Base-by-base conservation (phyloP, 2,888 invertebrate genomes). In the Acholoe squamosa region DNA sequence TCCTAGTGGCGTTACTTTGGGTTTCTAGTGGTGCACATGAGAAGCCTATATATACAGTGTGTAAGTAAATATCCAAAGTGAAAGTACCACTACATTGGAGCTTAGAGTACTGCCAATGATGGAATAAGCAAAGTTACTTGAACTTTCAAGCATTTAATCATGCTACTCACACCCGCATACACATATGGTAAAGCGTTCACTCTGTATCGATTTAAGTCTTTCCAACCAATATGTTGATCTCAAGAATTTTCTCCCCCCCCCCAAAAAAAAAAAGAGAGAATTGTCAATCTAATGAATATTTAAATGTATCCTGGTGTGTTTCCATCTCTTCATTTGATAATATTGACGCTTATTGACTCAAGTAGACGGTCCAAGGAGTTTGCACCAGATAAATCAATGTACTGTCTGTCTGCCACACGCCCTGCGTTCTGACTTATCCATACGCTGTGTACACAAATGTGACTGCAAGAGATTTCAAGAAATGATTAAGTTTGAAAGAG, bases 371-470 rank as follows among this genome's bases (percentile, higher is more conserved):
- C 34, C 43, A 43, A 43, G 80, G 25, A 33, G 80, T 34, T 43
- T 80, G 80, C 80, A 80, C 80, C 43, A 10, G 43, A 80, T 80
- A 80, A 80, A 80, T 80, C 80, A 80, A 80, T 80, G 80, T 19
- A 10, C 76, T 80, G 12, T 0, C 0, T 34, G 34, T 80, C 76
- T 16, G 61, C n/a, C 22, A 19, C 5, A 61, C 19, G 19, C n/a
- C 61, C 14, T 43, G 43, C 10, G 43, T 43, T 43, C 43, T 43
- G 43, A 43, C 43, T 43, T 43, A 10, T 43, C 10, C 43, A 43
- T 43, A 43, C 3, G 10, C 43, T 10, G 43, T 43, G 5, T 43
- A 43, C 43, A 43, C 10, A 43, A n/a, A 10, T 43, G 43, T 10
- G 10, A 10, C 43, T 43, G 5, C 3, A 43, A 43, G 10, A 43